Conservation (phyloP, 2,797 vertebrate species). For the Falco berigora region DNA sequence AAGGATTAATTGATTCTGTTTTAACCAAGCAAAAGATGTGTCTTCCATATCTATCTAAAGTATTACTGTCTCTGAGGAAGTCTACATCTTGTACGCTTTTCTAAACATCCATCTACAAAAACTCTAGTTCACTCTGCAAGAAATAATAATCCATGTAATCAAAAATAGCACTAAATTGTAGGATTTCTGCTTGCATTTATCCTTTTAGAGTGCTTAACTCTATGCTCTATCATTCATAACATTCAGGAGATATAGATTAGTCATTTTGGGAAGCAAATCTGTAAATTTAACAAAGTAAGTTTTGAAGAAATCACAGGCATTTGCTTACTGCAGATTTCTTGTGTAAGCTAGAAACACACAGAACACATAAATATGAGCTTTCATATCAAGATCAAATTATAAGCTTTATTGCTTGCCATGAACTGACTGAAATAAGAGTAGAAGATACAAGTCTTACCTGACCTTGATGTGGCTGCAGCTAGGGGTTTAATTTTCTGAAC, state of each 20-base stretch:
- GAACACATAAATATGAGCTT: not conserved
- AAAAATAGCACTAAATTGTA: not conserved
- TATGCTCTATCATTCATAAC: not conserved
- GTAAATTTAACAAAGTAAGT: not conserved
- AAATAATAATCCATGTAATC: not conserved
- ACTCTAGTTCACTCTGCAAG: not conserved
- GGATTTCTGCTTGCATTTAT: not conserved
- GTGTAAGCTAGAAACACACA: not conserved
- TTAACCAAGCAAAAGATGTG: not conserved
- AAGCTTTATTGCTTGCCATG: not conserved
- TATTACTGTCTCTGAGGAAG: not conserved
- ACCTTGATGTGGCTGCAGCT: conserved; percentile 87
- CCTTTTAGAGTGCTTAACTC: not conserved
- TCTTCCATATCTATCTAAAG: not conserved
- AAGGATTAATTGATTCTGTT: not conserved
- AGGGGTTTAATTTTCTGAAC: conserved; percentile 92
- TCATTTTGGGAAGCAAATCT: not conserved
- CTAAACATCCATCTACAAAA: not conserved
- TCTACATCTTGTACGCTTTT: not conserved
- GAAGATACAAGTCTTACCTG: conserved; percentile 75
- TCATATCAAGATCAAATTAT: not conserved
- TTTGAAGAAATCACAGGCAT: not conserved
- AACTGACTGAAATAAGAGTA: not conserved
- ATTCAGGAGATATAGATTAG: not conserved
- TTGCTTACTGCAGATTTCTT: not conserved